Evolutionary conservation across 2,888 invertebrate species (phyloP), one percentile per base, ranked within the genome.

Genomic region (Apoderus coryli): DNA sequence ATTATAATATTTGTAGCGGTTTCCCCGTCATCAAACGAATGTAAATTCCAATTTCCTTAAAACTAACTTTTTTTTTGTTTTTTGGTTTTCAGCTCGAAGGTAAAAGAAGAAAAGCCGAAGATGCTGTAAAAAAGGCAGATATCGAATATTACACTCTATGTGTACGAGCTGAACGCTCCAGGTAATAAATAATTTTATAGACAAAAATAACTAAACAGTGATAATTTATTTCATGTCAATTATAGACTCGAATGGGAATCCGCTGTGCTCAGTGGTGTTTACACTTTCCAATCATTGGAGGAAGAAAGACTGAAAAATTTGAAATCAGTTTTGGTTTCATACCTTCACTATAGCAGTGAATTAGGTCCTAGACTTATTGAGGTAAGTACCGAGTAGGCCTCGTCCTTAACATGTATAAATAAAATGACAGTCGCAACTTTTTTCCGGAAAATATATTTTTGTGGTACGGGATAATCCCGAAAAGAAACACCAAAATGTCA

Each of bases 141-240:
- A 79, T 85, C 36, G 89, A 92, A 50, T 93, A 92, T 59, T 90
- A 90, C 50, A 85, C 85, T 40, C 71, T 82, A 29, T 89, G 89
- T 50, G 78, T 90, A 40, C 72, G 88, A 45, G 82, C 90, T 15
- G 93, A 93, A 61, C 66, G 88, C 45, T 77, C 88, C 11, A 75
- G 86, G 69, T 79, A 64, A 35, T 16, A 14, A 16, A 7, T n/a
- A 19, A 10, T 14, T 16, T 10, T 14, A 13, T 15, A 25, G 24
- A 19, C 10, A 12, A 10, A 3, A 5, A 13, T 27, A 4, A 15
- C 14, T 10, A 27, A 10, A 27, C 6, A 24, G 14, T 7, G 14
- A 13, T 31, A 16, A 22, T 10, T 22, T 25, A 4, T 33, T n/a
- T 16, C 14, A n/a, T 19, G 19, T 19, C 19, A 7, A 15, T 41